A percentile compares a stretch with the other conserved stretches of the same genome.
phyloP scores from a whole-genome alignment of 2,113 vertebrate genomes.

The Brachionichthys hirsutus region DNA sequence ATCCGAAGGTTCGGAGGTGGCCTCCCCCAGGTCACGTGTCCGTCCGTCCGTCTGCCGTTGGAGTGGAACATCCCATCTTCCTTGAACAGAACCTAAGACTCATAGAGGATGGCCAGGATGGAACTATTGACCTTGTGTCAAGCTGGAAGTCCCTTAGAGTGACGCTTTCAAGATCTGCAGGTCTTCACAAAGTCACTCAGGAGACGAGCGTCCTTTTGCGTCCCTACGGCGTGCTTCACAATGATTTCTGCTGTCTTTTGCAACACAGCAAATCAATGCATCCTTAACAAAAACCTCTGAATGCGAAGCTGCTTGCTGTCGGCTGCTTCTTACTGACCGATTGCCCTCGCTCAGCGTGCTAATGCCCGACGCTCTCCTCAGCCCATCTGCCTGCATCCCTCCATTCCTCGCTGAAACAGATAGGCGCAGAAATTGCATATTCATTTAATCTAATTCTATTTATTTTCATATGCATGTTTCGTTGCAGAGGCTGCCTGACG shows the following conservation, averaged over 20 bases:
- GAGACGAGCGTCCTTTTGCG: constrained; percentile 34
- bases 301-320: constrained; percentile 41
- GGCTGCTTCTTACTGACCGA: constrained; percentile 33
- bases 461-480: constrained; percentile 1
- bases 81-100: too few relatives aligned
- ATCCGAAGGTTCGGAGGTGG: too few relatives aligned
- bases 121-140: constrained; percentile 52
- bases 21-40: background rate
- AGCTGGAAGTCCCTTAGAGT: constrained; percentile 28
- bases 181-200: constrained; percentile 30
- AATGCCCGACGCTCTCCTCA: constrained; percentile 12
- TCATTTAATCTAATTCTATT: background rate
- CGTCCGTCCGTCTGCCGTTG: constrained; percentile 17
- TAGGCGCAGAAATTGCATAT: background rate
- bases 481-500: constrained; percentile 4
- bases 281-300: constrained; percentile 31
- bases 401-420: constrained; percentile 7
- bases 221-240: constrained; percentile 13
- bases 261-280: constrained; percentile 39
- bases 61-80: constrained; percentile 21
- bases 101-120: too few relatives aligned
- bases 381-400: constrained; percentile 1
- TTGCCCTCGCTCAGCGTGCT: constrained; percentile 21
- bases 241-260: constrained; percentile 23
- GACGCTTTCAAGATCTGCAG: too few relatives aligned